Conservation (phyloP, 2,113 vertebrate species). For the Synodontis membranacea region DNA sequence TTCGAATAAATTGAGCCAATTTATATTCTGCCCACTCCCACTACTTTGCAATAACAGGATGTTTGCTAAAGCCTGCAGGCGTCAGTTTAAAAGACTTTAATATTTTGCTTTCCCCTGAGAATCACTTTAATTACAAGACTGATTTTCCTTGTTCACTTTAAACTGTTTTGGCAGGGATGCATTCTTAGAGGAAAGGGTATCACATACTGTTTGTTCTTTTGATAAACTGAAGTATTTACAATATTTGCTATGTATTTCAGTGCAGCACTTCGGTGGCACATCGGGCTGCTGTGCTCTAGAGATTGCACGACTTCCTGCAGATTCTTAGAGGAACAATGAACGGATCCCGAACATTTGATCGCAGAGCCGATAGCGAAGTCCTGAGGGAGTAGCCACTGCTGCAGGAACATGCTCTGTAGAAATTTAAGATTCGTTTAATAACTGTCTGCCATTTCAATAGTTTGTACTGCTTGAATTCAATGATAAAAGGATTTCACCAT, state of each 20-base stretch:
- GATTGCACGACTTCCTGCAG: conserved; percentile 32
- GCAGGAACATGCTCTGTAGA: neutral
- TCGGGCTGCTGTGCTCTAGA: neutral
- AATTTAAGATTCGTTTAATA: neutral
- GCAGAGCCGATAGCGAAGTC: conserved; percentile 18
- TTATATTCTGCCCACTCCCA: conserved; percentile 31
- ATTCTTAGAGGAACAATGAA: conserved; percentile 41
- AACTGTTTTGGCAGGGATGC: conserved; percentile 9
- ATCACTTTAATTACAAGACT: conserved; percentile 34
- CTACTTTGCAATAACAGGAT: conserved; percentile 48
- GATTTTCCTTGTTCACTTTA: neutral
- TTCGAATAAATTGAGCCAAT: conserved; percentile 36
- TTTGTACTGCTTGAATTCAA: neutral
- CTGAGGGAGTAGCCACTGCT: neutral
- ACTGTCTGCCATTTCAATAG: neutral
- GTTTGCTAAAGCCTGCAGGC: conserved; percentile 32
- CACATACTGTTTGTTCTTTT: neutral
- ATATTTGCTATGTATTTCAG: neutral
- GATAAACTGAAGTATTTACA: neutral
- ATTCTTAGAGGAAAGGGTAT: neutral
- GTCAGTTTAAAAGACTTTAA: conserved; percentile 37
- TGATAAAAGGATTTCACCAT: neutral
- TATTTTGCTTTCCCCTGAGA: conserved; percentile 52
- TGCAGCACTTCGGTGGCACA: neutral
- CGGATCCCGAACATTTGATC: conserved; percentile 32